A percentile compares a stretch with the other conserved stretches of the same genome.
Conservation (phyloP, 2,113 vertebrate genomes). For the Pelobates fuscus region DNA sequence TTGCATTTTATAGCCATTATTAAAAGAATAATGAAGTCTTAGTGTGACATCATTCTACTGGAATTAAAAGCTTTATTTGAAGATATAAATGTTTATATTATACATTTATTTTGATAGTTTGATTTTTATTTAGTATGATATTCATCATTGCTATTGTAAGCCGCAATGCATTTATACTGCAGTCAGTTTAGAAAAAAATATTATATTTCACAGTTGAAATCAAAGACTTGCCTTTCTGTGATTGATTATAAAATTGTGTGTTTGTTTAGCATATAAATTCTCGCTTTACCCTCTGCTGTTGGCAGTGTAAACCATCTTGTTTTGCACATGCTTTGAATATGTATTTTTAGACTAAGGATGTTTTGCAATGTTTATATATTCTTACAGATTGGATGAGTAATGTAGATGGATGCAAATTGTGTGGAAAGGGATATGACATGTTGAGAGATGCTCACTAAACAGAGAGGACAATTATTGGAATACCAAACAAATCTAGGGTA, state of each 20-base stretch:
- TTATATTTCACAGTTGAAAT: not conserved
- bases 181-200: conserved; percentile 4
- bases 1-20: no score
- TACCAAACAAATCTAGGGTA: conserved; percentile 6
- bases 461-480: conserved; percentile 35
- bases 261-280: conserved; percentile 32
- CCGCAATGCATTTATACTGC: not conserved
- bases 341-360: conserved; percentile 43
- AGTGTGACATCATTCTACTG: no score
- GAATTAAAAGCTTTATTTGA: no score
- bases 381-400: conserved; percentile 49
- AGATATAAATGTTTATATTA: not conserved
- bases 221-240: conserved; percentile 7
- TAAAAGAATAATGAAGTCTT: no score
- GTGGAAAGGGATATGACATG: conserved; percentile 43
- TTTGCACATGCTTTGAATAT: conserved; percentile 40
- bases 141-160: not conserved
- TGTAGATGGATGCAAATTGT: conserved; percentile 46
- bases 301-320: conserved; percentile 17
- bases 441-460: conserved; percentile 28
- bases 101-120: not conserved
- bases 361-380: conserved; percentile 48
- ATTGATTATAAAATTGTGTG: conserved; percentile 14
- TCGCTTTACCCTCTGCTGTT: conserved; percentile 8
- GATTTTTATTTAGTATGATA: not conserved